Evolutionary conservation across 2,888 invertebrate species (phyloP), one percentile per base, ranked within the genome.

Genomic region (Labia minor): DNA sequence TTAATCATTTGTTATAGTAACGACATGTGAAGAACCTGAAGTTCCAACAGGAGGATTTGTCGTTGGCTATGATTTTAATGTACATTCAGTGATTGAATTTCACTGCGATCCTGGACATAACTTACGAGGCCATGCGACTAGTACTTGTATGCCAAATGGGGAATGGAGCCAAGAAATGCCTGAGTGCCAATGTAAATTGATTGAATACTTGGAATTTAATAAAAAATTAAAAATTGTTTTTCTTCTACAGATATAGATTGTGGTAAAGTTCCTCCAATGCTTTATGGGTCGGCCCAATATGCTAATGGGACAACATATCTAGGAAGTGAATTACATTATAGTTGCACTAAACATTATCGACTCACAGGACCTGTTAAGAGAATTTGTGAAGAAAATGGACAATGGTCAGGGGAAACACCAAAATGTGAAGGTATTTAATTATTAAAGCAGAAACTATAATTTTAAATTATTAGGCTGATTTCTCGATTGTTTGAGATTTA

Each of bases 11-110:
- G n/a, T 78, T 79, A 0, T 76, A 91, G 90, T 93, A 74, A 92
- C 93, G 68, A 86, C 89, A 0, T 94, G 94, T 75, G 86, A 89
- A 37, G 90, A 92, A 71, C 95, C 94, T 0, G 88, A 91, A 73
- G 89, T 92, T 0, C 92, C 92, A 0, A 80, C 88, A 0, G 93
- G 92, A 6, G 89, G 92, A 8, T 92, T 87, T 77, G 92, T 94
- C 68, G 89, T 92, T 18, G 92, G 92, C 0, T 92, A 92, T 74
- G 92, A 92, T 74, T 88, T 93, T 75, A 92, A 92, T 75, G 86
- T 95, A 0, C 91, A 92, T 76, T 92, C 93, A 0, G 85, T 84
- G 26, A 92, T 94, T 63, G 88, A 90, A 74, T 94, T 92, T 77
- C 88, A 92, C 74, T 95, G 95, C 75, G 92, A 93, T 76, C 82